Conservation (phyloP, 2,113 vertebrate genomes). For the Crotalus viridis region DNA sequence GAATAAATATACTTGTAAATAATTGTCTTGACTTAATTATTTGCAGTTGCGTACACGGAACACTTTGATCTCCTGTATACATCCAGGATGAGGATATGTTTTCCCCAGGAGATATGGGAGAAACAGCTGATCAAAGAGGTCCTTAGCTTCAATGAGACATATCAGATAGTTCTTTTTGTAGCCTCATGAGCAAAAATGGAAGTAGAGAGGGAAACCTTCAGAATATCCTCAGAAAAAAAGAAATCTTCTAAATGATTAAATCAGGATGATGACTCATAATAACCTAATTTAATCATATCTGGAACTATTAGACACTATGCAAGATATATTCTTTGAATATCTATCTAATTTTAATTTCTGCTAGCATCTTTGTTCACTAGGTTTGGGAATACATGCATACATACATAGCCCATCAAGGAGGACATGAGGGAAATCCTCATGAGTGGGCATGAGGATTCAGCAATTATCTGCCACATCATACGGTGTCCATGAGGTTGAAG, state of each 20-base stretch:
- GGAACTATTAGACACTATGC: not conserved
- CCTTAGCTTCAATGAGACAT: not conserved
- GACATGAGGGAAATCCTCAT: not conserved
- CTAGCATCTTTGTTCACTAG: not conserved
- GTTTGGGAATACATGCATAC: not conserved
- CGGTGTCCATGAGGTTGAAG: not conserved
- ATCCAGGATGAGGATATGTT: not conserved
- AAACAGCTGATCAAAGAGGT: not conserved
- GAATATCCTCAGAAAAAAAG: not conserved
- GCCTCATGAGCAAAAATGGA: not conserved
- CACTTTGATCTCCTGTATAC: not conserved
- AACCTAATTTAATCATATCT: not conserved
- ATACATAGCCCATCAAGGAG: not conserved
- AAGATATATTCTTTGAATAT: not conserved
- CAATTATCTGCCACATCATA: not conserved
- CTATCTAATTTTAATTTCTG: not conserved
- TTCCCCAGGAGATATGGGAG: not conserved
- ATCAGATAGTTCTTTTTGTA: not conserved
- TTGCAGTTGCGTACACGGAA: not conserved
- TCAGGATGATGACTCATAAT: not conserved
- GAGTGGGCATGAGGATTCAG: not conserved
- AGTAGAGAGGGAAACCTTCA: not conserved
- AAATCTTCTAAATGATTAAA: not conserved
- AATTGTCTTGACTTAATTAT: not conserved
- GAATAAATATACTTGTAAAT: not conserved